Base-by-base conservation (phyloP, 2,888 invertebrate genomes). In the Synergus laeviventris region DNA sequence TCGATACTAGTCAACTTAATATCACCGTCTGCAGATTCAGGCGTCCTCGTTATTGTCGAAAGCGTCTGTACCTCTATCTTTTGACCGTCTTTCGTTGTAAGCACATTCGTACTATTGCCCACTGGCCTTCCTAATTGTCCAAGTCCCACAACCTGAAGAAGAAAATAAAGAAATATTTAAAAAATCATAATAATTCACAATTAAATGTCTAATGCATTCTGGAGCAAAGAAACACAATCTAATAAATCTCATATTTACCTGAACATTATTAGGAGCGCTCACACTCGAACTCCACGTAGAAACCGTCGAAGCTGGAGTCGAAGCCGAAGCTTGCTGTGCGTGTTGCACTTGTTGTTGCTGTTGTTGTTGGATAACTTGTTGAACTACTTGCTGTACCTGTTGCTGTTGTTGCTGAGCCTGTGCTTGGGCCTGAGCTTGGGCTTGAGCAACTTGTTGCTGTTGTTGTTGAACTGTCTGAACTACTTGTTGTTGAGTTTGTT, bases 1-100 rank as follows among this genome's bases (percentile, higher is more conserved):
- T 91, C 91, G 38, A 91, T 89, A 78, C 88, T 90, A n/a, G 91
- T 87, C 42, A 91, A 85, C 79, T 91, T 90, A 45, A 91, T 87
- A 54, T 90, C 89, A 49, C 84, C 84, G 18, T 91, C 90, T 38
- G 77, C 75, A 77, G 81, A 81, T 66, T 85, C 81, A 45, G 82
- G 83, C 1, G 90, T 88, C 75, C 90, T 87, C 8, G 88, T 78
- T 73, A 91, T 80, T 3, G 87, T 84, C 4, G 90, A 87, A 9
- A 91, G 76, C 0, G 90, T 84, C 76, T 90, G 89, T 1, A 90
- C 88, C 24, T 91, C 91, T 42, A 91, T 90, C 76, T 91, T 91
- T 75, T 90, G 91, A 0, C 91, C 91, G 38, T 91, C 91, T 74
- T 90, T 91, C 1, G 91, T 91, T 1, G 89, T 89, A 66, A 91